Conservation (phyloP, 2,888 invertebrate genomes). For the Drosophila atripex region DNA sequence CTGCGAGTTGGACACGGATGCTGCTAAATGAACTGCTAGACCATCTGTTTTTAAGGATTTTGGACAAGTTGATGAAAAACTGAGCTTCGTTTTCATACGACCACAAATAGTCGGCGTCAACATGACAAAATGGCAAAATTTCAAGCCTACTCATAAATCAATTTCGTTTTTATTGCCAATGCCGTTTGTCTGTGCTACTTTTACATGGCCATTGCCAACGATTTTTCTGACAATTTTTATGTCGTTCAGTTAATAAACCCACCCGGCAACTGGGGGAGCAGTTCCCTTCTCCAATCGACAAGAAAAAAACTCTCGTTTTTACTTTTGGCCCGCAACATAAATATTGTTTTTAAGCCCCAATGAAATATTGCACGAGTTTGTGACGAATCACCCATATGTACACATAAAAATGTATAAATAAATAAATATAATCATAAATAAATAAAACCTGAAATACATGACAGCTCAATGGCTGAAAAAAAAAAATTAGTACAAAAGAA, state of each 20-base stretch:
- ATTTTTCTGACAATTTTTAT: slow-evolving; percentile 46
- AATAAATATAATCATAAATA: slow-evolving; percentile 62
- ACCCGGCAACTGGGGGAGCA: not conserved
- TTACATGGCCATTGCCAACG: slow-evolving; percentile 53
- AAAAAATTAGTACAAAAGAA: slow-evolving; percentile 33
- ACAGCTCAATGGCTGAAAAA: slow-evolving; percentile 32
- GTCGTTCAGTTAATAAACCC: slow-evolving; percentile 72
- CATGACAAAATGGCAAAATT: slow-evolving; percentile 53
- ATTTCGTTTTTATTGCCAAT: slow-evolving; percentile 55
- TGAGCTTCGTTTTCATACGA: slow-evolving; percentile 43
- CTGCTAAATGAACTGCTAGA: not conserved
- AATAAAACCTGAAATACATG: slow-evolving; percentile 28
- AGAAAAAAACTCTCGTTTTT: slow-evolving; percentile 52
- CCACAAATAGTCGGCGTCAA: slow-evolving; percentile 51
- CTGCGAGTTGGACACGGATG: not conserved
- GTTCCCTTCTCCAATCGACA: not conserved
- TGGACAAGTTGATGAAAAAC: slow-evolving; percentile 35
- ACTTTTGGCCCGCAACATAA: slow-evolving; percentile 53
- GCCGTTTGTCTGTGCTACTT: slow-evolving; percentile 64
- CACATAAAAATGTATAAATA: slow-evolving; percentile 53
- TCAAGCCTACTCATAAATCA: slow-evolving; percentile 70
- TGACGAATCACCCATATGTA: slow-evolving; percentile 55
- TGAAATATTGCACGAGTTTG: slow-evolving; percentile 67
- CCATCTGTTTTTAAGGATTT: not conserved
- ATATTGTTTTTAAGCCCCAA: slow-evolving; percentile 71